A percentile compares a stretch with the other conserved stretches of the same genome.
These are phyloP conservation scores for Eclectus roratus DNA, from an alignment of 2,113 vertebrate genomes.

Conservation along the genomic window DNA sequence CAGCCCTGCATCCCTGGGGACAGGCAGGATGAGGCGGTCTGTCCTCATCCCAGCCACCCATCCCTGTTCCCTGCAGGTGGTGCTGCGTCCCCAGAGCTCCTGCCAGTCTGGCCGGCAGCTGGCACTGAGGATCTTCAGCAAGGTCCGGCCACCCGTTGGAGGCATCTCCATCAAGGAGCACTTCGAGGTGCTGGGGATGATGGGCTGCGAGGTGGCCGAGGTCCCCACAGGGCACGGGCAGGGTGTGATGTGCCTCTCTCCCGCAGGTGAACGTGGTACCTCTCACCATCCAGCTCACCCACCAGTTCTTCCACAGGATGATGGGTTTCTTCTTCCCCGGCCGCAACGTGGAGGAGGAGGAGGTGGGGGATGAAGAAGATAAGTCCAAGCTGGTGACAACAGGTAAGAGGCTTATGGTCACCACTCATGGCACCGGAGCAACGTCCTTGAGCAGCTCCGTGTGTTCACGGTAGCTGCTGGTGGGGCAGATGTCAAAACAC, in stretches of 20 bases:
- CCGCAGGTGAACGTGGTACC: constrained; percentile 94
- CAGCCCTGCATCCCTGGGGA: not conserved
- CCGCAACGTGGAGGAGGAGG: constrained; percentile 94
- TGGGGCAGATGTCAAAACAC: rapidly evolving
- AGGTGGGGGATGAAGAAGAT: constrained; percentile 96
- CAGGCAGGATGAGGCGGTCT: not conserved
- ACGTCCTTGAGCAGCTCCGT: not conserved
- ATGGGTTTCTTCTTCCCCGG: constrained; percentile 99
- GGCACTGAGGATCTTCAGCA: constrained; percentile 95
- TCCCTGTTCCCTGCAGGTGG: constrained; percentile 80
- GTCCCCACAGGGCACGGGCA: rapidly evolving
- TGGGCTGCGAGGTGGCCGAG: not conserved
- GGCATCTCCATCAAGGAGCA: constrained; percentile 99
- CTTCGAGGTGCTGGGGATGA: constrained; percentile 83
- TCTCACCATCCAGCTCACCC: constrained; percentile 97
- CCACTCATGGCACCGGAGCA: not conserved
- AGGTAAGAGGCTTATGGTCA: constrained; percentile 69
- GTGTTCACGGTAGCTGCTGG: not conserved
- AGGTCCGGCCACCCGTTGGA: constrained; percentile 95
- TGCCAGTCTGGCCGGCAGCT: constrained; percentile 93
- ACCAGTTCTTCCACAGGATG: constrained; percentile 99
- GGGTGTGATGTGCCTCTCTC: not conserved
- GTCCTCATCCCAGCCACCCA: not conserved
- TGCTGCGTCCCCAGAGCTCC: constrained; percentile 93
- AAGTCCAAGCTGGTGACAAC: constrained; percentile 97